Base-by-base conservation (phyloP, 2,888 invertebrate species). In the Spilarctia lutea region DNA sequence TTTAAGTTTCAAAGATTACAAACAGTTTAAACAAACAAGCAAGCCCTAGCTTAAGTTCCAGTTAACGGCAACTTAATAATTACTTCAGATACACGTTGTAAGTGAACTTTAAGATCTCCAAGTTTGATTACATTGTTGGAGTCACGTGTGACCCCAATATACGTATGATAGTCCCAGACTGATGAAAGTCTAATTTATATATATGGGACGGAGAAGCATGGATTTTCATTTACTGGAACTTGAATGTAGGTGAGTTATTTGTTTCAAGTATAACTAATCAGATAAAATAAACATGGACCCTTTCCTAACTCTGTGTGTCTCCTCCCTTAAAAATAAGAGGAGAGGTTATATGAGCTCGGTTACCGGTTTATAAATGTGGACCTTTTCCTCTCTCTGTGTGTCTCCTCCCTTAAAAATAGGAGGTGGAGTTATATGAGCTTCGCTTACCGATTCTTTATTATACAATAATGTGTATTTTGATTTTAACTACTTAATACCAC, bases 71-170 rank as follows among this genome's bases (percentile, higher is more conserved):
- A 88, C 85, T 87, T 88, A 88, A 86, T 89, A 89, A 89, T 89
- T 87, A 86, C 82, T 80, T 84, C 69, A 81, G 78, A 83, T 85
- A 89, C 80, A 85, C 85, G 85, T 81, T 86, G 83, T 82, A 85
- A 76, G 81, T 83, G 80, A 84, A 81, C 79, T 81, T 65, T 79
- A 78, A 82, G 82, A 77, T 78, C 74, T 83, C 74, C 6, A 86
- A 89, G 83, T 89, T 89, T 86, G 85, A 87, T 87, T 84, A 88
- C 83, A 85, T 81, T 86, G 85, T 85, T 84, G 83, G 71, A 82
- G 78, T 80, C 67, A 30, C 71, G 33, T 73, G 68, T 70, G 60
- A 65, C 56, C 33, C 70, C 76, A 68, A 78, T 30, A 66, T 74
- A 76, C 74, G 77, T 78, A 80, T 52, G 74, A 72, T 75, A 75